phyloP scores from a whole-genome alignment of 2,888 invertebrate species.

The Cataglyphis rosenhaueri region DNA sequence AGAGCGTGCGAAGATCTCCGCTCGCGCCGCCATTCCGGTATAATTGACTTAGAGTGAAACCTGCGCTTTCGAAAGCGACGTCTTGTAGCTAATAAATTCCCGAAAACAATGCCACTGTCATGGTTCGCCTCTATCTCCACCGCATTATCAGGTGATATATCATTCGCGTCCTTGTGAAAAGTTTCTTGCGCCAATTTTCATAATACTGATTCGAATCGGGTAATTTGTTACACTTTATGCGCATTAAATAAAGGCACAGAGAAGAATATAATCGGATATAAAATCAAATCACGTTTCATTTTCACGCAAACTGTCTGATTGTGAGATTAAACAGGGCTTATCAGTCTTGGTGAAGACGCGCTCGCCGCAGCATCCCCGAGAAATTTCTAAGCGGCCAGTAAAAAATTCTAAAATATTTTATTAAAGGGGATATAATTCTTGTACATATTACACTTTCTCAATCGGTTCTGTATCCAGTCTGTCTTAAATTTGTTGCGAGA shows the following conservation, averaged over 20 bases:
- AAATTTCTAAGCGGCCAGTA: neutral
- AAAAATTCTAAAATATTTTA: constrained; percentile 5
- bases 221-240: neutral
- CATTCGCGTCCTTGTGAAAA: constrained; percentile 32
- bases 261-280: neutral
- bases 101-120: constrained; percentile 70
- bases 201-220: constrained; percentile 1
- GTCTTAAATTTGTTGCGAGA: constrained; percentile 33
- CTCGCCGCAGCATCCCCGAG: neutral
- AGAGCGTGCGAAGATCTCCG: constrained; percentile 71
- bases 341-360: constrained; percentile 35
- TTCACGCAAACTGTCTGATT: neutral
- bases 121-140: constrained; percentile 56
- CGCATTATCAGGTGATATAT: constrained; percentile 1
- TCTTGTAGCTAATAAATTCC: constrained; percentile 64
- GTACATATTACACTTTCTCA: constrained; percentile 12
- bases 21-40: constrained; percentile 68
- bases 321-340: constrained; percentile 9
- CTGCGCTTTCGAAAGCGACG: constrained; percentile 68
- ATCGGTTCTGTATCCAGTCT: constrained; percentile 16
- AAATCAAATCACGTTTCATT: constrained; percentile 8
- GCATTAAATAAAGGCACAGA: neutral
- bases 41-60: constrained; percentile 81
- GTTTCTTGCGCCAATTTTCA: neutral
- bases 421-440: constrained; percentile 7